Base-by-base conservation (phyloP, 2,797 vertebrate species). In the Apogon talboti region DNA sequence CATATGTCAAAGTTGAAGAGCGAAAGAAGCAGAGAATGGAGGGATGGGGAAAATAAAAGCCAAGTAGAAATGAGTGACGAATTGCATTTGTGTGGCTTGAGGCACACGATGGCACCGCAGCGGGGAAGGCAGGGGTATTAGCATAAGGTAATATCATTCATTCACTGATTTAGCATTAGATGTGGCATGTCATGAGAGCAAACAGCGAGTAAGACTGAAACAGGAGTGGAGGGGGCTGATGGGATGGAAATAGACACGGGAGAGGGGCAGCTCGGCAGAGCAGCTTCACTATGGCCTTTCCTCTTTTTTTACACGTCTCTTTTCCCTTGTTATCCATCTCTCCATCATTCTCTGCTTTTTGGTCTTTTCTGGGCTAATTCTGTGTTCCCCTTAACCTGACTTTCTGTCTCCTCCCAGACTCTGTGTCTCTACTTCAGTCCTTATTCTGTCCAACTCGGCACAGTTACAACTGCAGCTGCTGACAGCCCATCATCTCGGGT, bases 401-500 rank as follows among this genome's bases (percentile, higher is more conserved):
- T 53, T 24, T 56, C 49, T 55, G 59, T 69, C 50, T 64, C 66
- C 35, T 61, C 16, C 40, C 24, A 47, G 37, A 5, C 56, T 52
- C 72, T 48, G 50, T 35, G 30, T 73, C 57, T 52, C 66, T 63
- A 11, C 68, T 76, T 78, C 66, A 71, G 75, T 50, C 75, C 76
- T 71, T 82, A 76, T 76, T 83, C 76, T 78, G 68, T 87, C 77
- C 35, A 10, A 72, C 44, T 59, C 1, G 13, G 56, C 72, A 18
- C 24, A 18, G 45, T 58, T 69, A 54, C 60, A 78, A 67, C 53
- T 53, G 76, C 79, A 77, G 81, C 82, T 75, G 76, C 74, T 76
- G 87, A 85, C 85, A 86, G 81, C 74, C 58, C 74, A 71, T 88
- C 84, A 71, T 50, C 69, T 52, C 9, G 38, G 76, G 53, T 89